phyloP scores from a whole-genome alignment of 2,888 invertebrate species.

The Diaperis boleti region DNA sequence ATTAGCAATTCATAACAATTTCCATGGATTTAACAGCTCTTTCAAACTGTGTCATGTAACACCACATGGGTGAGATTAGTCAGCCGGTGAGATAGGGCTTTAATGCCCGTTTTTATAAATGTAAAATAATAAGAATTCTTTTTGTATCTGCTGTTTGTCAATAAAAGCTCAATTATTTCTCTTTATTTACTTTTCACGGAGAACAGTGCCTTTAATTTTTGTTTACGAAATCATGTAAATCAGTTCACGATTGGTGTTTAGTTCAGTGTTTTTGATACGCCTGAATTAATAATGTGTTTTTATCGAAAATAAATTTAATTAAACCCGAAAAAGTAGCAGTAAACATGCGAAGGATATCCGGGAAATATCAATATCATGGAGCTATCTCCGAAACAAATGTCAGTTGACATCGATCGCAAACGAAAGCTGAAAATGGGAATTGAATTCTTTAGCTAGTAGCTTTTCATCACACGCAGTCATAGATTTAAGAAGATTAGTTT shows the following conservation, averaged over 20 bases:
- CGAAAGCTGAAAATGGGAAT: constrained; percentile 16
- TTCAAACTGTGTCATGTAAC: no score
- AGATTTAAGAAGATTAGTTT: constrained; percentile 29
- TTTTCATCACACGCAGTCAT: constrained; percentile 29
- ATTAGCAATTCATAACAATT: no score
- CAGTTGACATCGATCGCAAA: constrained; percentile 11
- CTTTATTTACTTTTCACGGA: constrained; percentile 14
- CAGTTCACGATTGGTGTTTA: no score
- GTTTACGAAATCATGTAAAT: constrained; percentile 20
- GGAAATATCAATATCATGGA: constrained; percentile 19
- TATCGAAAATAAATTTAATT: constrained; percentile 7
- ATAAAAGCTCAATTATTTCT: constrained; percentile 11
- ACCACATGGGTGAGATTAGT: no score
- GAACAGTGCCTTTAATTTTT: constrained; percentile 1
- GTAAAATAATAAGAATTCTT: no score
- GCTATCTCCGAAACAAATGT: constrained; percentile 15
- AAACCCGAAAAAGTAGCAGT: no score
- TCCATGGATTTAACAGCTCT: no score
- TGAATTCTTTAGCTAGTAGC: constrained; percentile 24
- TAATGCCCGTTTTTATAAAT: no score
- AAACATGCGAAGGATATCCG: neutral
- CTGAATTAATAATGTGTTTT: no score
- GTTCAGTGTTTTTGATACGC: no score
- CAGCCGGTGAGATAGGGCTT: no score
- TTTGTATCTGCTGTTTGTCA: neutral